These are phyloP conservation scores for Orchesella cincta DNA, from an alignment of 1,140 invertebrate genomes.

Conservation along the genomic window DNA sequence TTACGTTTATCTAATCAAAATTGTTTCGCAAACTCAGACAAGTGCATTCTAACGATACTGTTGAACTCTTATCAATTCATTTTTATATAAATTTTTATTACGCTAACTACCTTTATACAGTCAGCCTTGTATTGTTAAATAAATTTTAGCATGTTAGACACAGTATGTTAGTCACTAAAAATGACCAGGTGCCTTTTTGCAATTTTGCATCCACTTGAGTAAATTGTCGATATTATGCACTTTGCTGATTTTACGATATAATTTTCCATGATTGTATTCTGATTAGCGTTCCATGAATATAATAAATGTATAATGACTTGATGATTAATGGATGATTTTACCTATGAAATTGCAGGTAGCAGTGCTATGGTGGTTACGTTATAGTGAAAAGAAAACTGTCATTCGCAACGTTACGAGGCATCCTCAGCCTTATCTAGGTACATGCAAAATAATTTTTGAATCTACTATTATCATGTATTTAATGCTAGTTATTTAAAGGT, in stretches of 20 bases:
- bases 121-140: neutral
- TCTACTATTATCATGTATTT: neutral
- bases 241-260: neutral
- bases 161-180: too few relatives aligned
- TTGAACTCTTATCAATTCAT: neutral
- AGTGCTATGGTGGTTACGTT: neutral
- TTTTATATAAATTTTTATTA: neutral
- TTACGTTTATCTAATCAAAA: neutral
- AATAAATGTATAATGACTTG: too few relatives aligned
- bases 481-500: neutral
- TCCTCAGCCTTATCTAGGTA: conserved; percentile 14
- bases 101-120: neutral
- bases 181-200: neutral
- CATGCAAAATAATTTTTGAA: neutral
- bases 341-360: neutral
- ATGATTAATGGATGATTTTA: neutral
- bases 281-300: too few relatives aligned
- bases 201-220: neutral
- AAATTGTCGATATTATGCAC: neutral
- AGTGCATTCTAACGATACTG: neutral
- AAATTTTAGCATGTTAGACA: neutral
- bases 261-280: neutral
- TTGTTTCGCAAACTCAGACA: neutral
- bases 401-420: neutral
- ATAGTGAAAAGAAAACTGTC: neutral